Conservation (phyloP, 2,113 vertebrate species). For the Prunella fulvescens region DNA sequence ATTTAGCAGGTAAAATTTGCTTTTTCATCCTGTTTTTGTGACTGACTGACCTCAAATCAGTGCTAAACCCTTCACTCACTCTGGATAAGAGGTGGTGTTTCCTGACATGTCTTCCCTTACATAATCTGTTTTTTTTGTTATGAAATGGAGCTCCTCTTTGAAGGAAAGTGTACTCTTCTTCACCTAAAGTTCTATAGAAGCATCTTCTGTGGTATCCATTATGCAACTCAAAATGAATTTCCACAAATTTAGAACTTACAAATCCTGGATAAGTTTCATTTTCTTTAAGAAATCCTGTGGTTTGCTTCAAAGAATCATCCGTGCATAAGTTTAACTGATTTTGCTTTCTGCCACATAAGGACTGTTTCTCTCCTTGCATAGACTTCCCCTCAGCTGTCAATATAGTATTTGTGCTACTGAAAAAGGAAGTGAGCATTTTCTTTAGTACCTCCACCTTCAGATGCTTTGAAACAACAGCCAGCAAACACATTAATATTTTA, state of each 20-base stretch:
- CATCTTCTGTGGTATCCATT: neutral
- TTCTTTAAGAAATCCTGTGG: neutral
- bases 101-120: neutral
- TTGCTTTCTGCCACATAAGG: neutral
- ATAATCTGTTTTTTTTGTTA: neutral
- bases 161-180: neutral
- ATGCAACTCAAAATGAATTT: neutral
- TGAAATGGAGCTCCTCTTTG: neutral
- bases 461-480: slow-evolving; percentile 1
- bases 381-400: neutral
- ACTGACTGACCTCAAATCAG: neutral
- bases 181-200: neutral
- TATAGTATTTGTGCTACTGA: neutral
- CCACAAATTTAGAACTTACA: neutral
- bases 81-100: neutral
- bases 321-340: neutral
- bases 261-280: neutral
- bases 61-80: neutral
- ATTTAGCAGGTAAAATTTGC: neutral
- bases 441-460: neutral
- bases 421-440: neutral
- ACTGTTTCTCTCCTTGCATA: neutral
- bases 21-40: neutral
- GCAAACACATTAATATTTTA: neutral
- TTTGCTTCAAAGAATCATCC: neutral